phyloP scores from a whole-genome alignment of 2,888 invertebrate genomes.

The Phanerotoma sp. region DNA sequence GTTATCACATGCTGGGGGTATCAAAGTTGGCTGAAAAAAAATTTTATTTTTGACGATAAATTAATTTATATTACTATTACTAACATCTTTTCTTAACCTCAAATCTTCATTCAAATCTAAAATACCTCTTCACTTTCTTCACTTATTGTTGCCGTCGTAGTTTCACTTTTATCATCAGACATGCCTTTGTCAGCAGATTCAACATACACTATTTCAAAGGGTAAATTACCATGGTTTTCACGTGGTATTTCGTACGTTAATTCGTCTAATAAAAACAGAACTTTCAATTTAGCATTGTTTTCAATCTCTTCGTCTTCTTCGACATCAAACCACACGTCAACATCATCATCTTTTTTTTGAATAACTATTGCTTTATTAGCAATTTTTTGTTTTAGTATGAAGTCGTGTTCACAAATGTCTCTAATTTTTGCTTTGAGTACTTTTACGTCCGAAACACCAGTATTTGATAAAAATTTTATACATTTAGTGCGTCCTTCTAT shows the following conservation, averaged over 20 bases:
- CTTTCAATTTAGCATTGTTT: background rate
- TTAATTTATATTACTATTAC: background rate
- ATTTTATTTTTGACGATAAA: background rate
- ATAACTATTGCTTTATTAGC: background rate
- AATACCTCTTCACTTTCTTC: background rate
- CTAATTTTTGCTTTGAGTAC: background rate
- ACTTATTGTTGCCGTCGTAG: background rate
- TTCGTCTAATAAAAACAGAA: background rate
- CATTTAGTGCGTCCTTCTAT: background rate
- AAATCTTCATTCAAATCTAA: too few species aligned
- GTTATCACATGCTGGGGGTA: too few species aligned
- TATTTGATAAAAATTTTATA: background rate
- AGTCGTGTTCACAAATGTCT: background rate
- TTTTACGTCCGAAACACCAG: background rate
- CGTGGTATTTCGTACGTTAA: background rate
- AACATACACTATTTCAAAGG: background rate
- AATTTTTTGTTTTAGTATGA: background rate
- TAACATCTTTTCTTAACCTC: too few species aligned
- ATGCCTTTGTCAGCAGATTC: background rate
- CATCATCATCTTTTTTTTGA: background rate
- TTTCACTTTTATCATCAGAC: background rate
- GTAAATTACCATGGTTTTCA: background rate
- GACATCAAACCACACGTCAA: background rate
- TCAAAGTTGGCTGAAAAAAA: background rate
- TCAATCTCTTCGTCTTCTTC: background rate